Conservation (phyloP, 2,797 vertebrate species). For the Adrianichthys oophorus region DNA sequence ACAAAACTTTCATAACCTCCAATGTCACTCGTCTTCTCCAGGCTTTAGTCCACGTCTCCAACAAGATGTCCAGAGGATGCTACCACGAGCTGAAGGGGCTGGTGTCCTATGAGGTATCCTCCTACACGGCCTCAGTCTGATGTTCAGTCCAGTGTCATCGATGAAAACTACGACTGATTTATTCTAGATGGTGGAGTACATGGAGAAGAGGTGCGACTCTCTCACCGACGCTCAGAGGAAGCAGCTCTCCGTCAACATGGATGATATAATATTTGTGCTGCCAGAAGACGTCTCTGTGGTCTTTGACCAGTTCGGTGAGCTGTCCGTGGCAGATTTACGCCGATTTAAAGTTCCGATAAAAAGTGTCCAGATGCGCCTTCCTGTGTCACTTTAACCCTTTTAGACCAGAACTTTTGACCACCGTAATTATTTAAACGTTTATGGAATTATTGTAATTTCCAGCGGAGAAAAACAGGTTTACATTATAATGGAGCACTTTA, state of each 20-base stretch:
- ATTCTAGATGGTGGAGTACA: slow-evolving; percentile 53
- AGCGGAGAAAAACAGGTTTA: too few species aligned
- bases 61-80: slow-evolving; percentile 53
- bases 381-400: too few species aligned
- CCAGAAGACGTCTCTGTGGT: slow-evolving; percentile 63
- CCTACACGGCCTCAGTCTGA: background rate
- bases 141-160: background rate
- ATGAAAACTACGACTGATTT: background rate
- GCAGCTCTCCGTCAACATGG: slow-evolving; percentile 45
- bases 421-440: too few species aligned
- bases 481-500: too few species aligned
- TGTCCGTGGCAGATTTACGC: background rate
- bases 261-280: slow-evolving; percentile 61
- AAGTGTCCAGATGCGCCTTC: too few species aligned
- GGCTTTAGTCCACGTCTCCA: slow-evolving; percentile 65
- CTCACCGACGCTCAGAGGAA: slow-evolving; percentile 39
- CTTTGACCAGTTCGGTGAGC: slow-evolving; percentile 51
- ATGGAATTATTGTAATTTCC: too few species aligned
- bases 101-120: slow-evolving; percentile 58
- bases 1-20: too few species aligned
- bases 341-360: too few species aligned
- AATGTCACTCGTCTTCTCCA: slow-evolving; percentile 11
- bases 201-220: slow-evolving; percentile 42
- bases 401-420: too few species aligned
- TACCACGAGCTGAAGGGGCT: slow-evolving; percentile 54